Evolutionary conservation across 2,888 invertebrate genomes (phyloP).

Genomic region (Spisula subtruncata): DNA sequence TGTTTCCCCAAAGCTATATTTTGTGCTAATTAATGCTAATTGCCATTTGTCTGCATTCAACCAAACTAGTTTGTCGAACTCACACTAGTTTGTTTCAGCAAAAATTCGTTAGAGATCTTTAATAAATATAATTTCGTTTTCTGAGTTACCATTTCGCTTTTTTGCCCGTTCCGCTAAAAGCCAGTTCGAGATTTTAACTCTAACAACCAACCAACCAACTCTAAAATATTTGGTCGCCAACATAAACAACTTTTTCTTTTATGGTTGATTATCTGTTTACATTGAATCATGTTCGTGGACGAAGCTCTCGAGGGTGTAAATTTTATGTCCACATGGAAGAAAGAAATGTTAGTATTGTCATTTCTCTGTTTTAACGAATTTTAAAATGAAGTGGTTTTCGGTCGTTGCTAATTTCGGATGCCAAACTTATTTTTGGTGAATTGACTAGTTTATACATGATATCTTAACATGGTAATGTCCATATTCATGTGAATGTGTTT

Average conservation of each 20-base stretch:
- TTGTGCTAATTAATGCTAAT: no score
- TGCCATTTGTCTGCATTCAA: no score
- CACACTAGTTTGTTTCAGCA: no score
- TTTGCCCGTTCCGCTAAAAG: neutral
- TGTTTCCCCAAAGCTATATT: no score
- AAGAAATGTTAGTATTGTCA: slow-evolving; percentile 77
- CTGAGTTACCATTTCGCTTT: neutral
- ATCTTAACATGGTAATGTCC: no score
- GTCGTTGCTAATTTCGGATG: neutral
- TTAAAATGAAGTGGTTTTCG: slow-evolving; percentile 3
- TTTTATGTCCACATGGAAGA: slow-evolving; percentile 83
- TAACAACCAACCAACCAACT: no score
- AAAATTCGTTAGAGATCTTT: no score
- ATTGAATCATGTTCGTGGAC: slow-evolving; percentile 79
- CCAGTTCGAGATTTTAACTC: neutral
- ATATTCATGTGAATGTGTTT: no score
- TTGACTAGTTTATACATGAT: no score
- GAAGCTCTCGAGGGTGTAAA: slow-evolving; percentile 81
- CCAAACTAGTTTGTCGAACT: no score
- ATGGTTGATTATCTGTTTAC: neutral
- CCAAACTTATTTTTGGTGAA: no score
- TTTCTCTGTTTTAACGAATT: neutral
- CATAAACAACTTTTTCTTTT: slow-evolving; percentile 37
- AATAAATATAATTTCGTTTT: no score
- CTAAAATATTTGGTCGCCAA: slow-evolving; percentile 26